phyloP scores from a whole-genome alignment of 2,797 vertebrate species.

The Capromys pilorides region DNA sequence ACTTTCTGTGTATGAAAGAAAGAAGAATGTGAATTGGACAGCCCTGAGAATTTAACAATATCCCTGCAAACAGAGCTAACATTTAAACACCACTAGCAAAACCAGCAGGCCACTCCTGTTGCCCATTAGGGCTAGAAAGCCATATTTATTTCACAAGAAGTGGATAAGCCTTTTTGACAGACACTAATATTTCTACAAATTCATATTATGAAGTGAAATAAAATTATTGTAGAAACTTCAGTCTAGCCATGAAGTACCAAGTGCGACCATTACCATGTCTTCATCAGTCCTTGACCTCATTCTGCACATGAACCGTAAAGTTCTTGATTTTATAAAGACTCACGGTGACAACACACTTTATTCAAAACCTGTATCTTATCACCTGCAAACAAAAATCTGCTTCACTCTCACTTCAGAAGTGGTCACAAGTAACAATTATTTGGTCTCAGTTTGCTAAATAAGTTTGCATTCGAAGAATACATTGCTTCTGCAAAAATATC shows the following conservation, averaged over 20 bases:
- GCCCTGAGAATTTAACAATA: neutral
- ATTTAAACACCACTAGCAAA: constrained; percentile 19
- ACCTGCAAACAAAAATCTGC: neutral
- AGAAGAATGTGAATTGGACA: neutral
- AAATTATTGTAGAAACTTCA: constrained; percentile 56
- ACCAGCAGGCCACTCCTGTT: neutral
- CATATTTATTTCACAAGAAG: neutral
- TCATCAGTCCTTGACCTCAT: constrained; percentile 77
- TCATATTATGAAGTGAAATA: constrained; percentile 13
- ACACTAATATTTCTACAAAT: neutral
- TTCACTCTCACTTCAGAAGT: constrained; percentile 10
- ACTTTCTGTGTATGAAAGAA: neutral
- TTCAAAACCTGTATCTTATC: constrained; percentile 43
- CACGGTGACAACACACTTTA: neutral
- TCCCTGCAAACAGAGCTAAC: constrained; percentile 5
- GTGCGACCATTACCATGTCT: constrained; percentile 54
- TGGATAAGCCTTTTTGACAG: neutral
- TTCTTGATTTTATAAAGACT: constrained; percentile 48
- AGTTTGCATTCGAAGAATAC: constrained; percentile 51
- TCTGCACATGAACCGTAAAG: constrained; percentile 57
- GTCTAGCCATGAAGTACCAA: constrained; percentile 60
- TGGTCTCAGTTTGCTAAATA: neutral
- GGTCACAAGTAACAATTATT: neutral
- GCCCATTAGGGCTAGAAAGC: neutral
- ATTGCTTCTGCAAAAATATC: neutral